Evolutionary conservation across 1,140 invertebrate genomes (phyloP).

Genomic region (Berghia stephanieae): DNA sequence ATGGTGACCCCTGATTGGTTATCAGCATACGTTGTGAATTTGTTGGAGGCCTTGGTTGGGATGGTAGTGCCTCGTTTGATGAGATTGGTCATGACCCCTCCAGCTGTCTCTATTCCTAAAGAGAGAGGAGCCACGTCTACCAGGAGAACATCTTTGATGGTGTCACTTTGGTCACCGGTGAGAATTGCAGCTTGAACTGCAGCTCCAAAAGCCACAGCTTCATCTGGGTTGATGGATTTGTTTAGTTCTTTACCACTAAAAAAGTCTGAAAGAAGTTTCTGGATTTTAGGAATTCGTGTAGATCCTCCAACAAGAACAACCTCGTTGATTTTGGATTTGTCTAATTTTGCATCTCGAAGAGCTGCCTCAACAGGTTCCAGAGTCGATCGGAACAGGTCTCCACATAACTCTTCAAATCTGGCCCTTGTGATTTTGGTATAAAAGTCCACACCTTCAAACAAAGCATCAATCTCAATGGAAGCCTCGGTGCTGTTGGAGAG

Average conservation of each 20-base stretch:
- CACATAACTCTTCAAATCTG: too few species aligned
- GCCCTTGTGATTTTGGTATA: slow-evolving; percentile 63
- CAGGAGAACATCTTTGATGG: slow-evolving; percentile 59
- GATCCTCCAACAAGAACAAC: slow-evolving; percentile 74
- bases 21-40: slow-evolving; percentile 62
- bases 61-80: too few species aligned
- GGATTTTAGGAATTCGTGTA: slow-evolving; percentile 81
- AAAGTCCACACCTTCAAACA: slow-evolving; percentile 84
- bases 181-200: too few species aligned
- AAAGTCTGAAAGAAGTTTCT: too few species aligned
- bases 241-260: too few species aligned
- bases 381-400: slow-evolving; percentile 86
- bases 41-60: slow-evolving; percentile 54
- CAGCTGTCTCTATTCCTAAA: too few species aligned
- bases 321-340: too few species aligned
- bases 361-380: slow-evolving; percentile 90
- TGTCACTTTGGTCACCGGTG: slow-evolving; percentile 49
- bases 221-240: too few species aligned
- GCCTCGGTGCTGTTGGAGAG: too few species aligned
- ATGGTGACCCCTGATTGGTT: slow-evolving; percentile 80
- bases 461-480: too few species aligned
- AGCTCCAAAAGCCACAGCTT: too few species aligned
- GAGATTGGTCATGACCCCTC: slow-evolving; percentile 71
- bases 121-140: slow-evolving; percentile 65
- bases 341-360: slow-evolving; percentile 65